Evolutionary conservation across 2,888 invertebrate genomes (phyloP), one percentile per base, ranked within the genome.

Genomic region (Spisula solida): DNA sequence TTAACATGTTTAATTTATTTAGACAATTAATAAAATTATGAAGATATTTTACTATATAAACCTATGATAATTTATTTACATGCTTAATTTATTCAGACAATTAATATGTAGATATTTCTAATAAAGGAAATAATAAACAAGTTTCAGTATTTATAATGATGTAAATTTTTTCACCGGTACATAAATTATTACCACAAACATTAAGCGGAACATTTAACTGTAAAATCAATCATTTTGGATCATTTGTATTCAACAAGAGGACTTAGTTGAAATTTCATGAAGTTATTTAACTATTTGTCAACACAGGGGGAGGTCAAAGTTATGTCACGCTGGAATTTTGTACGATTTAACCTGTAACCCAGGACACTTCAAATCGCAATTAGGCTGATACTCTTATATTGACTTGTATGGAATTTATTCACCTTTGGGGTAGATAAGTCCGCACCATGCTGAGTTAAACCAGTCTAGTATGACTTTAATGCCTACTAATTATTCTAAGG

Each of bases 361-460:
- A 0, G 25, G 51, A 25, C 60, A 25, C 60, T 66, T 66, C 60
- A 66, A 66, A 10, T 25, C 25, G 10, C 25, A 66, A 66, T 66
- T 25, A 66, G 60, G 25, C 60, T 66, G 60, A 66, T 66, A 25
- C 60, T 25, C 60, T 25, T 10, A 12, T 66, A 66, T 66, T 12
- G 60, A 66, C 60, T 66, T 66, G 60, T 66, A 25, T 25, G 25
- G 25, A n/a, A 25, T 66, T 66, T 66, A n/a, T 25, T 66, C 60
- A 66, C 60, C 60, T 66, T 66, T 66, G 60, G 60, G 60, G 60
- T 66, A 66, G 60, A 66, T 66, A 66, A 66, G 60, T n/a, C 60
- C 8, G 60, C 25, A 25, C 60, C n/a, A 25, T 25, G 60, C 60
- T 25, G 25, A 66, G n/a, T 25, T 25, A 66, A 66, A 66, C 60